Evolutionary conservation across 2,888 invertebrate genomes (phyloP), one percentile per base, ranked within the genome.

Genomic region (Ormyrus nitidulus): DNA sequence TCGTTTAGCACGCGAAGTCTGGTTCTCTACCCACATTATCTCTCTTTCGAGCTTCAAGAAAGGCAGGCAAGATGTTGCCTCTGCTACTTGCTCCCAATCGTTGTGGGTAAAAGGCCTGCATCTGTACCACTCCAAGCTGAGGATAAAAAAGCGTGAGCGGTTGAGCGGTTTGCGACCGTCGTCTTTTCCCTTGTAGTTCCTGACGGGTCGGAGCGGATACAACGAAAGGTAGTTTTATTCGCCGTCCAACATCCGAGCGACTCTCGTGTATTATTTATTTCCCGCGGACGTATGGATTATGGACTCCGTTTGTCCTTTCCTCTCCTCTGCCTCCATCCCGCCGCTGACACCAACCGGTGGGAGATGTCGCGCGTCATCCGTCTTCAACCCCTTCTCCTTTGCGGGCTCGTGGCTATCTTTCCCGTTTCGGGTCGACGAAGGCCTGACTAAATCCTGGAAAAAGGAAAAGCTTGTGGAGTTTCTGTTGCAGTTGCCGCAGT

Each of bases 251-350:
- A 84, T 84, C 86, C 83, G 77, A 79, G 82, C 83, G 74, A 71
- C 80, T 77, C 86, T 87, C 85, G 79, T 88, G 87, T 89, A 89
- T 89, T 89, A 89, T 89, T 90, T 89, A 90, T 88, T 89, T 88
- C 83, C 79, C 84, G 84, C 84, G 86, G 85, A 88, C 86, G 84
- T 88, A 88, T 86, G 88, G 88, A 89, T 90, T 88, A 88, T 86
- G 86, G 87, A 84, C 86, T 85, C 64, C 72, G 79, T 56, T 74
- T 69, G 62, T 56, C 66, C 68, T 70, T 75, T 83, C 82, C 82
- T 78, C 68, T 13, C 44, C 48, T 68, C 78, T 69, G 54, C 59
- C 64, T 34, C 9, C 59, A 62, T 10, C 44, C 72, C 65, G 61
- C 58, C 73, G 58, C 49, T 54, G 65, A 61, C 58, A 77, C 62